Evolutionary conservation across 2,888 invertebrate species (phyloP).

Genomic region (Standfussiana lucernea): DNA sequence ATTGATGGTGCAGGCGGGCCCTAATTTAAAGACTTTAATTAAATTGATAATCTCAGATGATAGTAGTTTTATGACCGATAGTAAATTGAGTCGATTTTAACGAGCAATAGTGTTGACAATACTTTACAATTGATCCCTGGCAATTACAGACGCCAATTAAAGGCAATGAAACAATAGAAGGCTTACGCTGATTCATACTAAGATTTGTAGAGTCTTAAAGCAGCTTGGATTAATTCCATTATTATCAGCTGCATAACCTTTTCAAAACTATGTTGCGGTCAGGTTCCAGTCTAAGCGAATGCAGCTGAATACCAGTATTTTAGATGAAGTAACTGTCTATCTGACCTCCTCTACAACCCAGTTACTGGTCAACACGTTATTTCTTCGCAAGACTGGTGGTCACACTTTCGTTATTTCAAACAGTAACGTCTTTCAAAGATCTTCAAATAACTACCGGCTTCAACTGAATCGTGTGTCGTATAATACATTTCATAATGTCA

Average conservation of each 20-base stretch:
- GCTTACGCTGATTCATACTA: neutral
- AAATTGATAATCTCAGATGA: neutral
- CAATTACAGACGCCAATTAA: neutral
- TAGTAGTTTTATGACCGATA: neutral
- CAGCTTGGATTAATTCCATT: neutral
- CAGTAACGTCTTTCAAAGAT: neutral
- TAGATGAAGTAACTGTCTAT: neutral
- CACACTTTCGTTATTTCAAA: neutral
- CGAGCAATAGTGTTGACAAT: neutral
- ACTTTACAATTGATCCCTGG: neutral
- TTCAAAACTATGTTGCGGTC: neutral
- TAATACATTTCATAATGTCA: too few species aligned
- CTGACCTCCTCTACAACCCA: neutral
- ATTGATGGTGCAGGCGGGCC: too few species aligned
- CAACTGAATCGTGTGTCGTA: too few species aligned
- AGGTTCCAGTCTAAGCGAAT: neutral
- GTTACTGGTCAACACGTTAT: too few species aligned
- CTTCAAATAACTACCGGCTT: neutral
- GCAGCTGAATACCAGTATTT: neutral
- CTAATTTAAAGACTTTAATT: neutral
- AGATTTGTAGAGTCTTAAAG: neutral
- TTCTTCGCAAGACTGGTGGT: neutral
- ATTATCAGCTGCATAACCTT: neutral
- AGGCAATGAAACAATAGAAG: neutral
- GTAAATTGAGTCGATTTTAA: constrained; percentile 1